Conservation (phyloP, 2,888 invertebrate genomes). For the Spodoptera exigua region DNA sequence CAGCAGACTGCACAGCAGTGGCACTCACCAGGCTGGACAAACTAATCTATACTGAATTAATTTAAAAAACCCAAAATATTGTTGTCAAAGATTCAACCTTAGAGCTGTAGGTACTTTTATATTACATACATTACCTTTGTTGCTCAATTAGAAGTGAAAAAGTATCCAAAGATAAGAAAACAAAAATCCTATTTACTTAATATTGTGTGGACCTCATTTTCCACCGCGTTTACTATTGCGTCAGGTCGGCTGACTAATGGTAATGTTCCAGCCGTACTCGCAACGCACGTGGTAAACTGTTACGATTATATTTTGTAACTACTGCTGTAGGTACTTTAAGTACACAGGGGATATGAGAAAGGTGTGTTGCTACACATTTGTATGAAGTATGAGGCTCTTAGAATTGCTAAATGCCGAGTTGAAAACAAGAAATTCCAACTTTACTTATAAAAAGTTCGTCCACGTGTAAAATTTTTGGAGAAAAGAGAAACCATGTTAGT, state of each 20-base stretch:
- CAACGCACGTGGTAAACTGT: slow-evolving; percentile 41
- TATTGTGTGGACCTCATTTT: slow-evolving; percentile 16
- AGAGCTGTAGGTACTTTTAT: no score
- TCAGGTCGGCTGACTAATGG: slow-evolving; percentile 40
- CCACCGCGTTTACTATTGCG: slow-evolving; percentile 45
- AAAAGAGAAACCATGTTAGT: no score
- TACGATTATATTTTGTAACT: slow-evolving; percentile 43
- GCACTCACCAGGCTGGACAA: background rate
- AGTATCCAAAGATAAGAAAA: slow-evolving; percentile 1
- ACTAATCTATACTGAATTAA: background rate
- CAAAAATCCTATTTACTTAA: slow-evolving; percentile 3
- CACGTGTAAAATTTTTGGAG: no score
- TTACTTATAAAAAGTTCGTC: no score
- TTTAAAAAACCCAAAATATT: background rate
- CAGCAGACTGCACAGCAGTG: no score
- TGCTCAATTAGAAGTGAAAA: no score
- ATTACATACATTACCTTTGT: no score
- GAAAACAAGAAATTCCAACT: no score
- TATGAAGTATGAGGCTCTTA: slow-evolving; percentile 4
- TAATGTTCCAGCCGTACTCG: slow-evolving; percentile 37
- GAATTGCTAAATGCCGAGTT: background rate
- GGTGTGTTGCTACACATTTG: slow-evolving; percentile 23
- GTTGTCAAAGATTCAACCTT: no score
- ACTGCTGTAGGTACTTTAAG: slow-evolving; percentile 33
- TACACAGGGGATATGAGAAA: slow-evolving; percentile 21